Evolutionary conservation across 2,888 invertebrate genomes (phyloP).

Genomic region (Scaptomyza cyrtandrae): DNA sequence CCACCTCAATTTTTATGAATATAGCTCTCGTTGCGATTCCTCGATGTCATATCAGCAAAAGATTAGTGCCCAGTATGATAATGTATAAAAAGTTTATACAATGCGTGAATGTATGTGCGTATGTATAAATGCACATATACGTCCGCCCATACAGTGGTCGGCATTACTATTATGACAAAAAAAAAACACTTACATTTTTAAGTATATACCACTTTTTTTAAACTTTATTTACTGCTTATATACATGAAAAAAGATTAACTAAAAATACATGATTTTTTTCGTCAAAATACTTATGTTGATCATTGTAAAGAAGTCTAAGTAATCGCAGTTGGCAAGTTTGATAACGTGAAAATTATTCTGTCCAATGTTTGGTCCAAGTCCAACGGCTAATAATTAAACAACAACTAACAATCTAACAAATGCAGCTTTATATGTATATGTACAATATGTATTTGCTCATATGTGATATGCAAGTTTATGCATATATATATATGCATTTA

Average conservation of each 20-base stretch:
- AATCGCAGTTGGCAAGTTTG: background rate
- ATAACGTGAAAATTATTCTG: background rate
- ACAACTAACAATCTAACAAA: background rate
- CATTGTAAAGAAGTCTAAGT: no score
- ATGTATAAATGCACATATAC: no score
- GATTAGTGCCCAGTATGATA: constrained; percentile 9
- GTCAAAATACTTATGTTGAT: no score
- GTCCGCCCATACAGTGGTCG: background rate
- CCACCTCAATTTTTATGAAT: constrained; percentile 1
- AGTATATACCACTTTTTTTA: no score
- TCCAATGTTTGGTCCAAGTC: constrained; percentile 32
- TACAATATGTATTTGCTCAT: no score
- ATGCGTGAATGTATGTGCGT: no score
- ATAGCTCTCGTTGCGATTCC: background rate
- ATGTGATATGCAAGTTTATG: no score
- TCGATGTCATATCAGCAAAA: constrained; percentile 32
- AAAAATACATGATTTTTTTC: no score
- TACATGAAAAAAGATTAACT: no score
- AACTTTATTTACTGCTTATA: no score
- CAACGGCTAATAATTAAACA: constrained; percentile 7
- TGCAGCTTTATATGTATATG: background rate
- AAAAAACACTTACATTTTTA: no score
- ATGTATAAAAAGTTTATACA: background rate
- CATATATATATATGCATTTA: no score
- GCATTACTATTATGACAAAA: background rate